Conservation (phyloP, 35 echinoderm and acorn worm species). For the Strongylocentrotus purpuratus region DNA sequence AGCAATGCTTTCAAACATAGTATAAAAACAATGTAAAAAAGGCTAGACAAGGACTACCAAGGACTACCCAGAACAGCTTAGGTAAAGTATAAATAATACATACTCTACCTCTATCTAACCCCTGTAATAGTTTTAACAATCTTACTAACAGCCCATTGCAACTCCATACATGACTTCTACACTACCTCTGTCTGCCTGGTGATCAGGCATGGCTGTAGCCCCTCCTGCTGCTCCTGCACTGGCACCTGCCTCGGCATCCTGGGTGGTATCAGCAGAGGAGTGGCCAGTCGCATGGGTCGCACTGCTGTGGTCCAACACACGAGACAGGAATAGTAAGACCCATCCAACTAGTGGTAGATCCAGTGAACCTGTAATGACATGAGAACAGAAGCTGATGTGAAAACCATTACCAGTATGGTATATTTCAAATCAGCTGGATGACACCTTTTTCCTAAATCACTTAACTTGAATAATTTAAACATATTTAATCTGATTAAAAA, state of each 20-base stretch:
- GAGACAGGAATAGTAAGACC: conserved; percentile 91
- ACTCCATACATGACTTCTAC: not conserved
- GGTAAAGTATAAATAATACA: too few relatives aligned
- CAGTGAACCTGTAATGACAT: conserved; percentile 69
- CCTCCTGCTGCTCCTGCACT: conserved; percentile 17
- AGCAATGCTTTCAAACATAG: too few relatives aligned
- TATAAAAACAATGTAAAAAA: too few relatives aligned
- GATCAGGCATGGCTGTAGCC: not conserved
- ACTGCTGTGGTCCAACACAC: conserved; percentile 80
- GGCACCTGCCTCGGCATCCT: conserved; percentile 32
- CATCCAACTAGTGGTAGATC: conserved; percentile 84
- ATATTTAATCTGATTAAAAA: too few relatives aligned
- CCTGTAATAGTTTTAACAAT: too few relatives aligned
- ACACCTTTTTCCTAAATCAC: too few relatives aligned
- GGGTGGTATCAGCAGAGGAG: conserved; percentile 52
- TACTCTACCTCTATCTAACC: too few relatives aligned
- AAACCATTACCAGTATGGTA: not conserved
- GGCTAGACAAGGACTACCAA: too few relatives aligned
- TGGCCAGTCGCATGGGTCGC: conserved; percentile 15
- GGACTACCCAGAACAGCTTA: too few relatives aligned
- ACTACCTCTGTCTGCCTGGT: not conserved
- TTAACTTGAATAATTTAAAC: too few relatives aligned
- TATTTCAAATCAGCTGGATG: not conserved
- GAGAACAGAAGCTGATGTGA: not conserved
- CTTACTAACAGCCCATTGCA: too few relatives aligned